Base-by-base conservation (phyloP, 2,113 vertebrate species). In the Artemisiospiza belli region DNA sequence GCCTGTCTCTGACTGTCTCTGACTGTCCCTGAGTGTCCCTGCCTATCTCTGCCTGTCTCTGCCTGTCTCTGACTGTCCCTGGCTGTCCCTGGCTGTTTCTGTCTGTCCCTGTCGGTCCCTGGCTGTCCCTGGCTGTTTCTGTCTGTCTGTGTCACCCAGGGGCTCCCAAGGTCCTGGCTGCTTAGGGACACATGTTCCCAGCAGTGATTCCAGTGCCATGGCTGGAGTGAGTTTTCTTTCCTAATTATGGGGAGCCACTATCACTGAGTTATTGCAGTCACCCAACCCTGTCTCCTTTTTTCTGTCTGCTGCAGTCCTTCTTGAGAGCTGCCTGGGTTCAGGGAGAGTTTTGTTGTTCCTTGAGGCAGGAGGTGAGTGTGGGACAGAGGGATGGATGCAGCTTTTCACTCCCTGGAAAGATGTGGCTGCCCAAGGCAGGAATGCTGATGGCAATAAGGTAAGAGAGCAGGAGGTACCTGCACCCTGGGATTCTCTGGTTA, bases 51-150 rank as follows among this genome's bases (percentile, higher is more conserved):
- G 49, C 0, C 24, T 44, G 8, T 46, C 24, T 9, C 49, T 27
- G 49, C 0, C 25, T 51, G 7, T 51, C 49, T 1, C 49, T 51
- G 25, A 0, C 49, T 27, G 15, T 30, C 28, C 1, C 39, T 31
- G 54, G 3, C 18, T n/a, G 4, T 39, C 37, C 11, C 37, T 39
- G 37, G 11, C 37, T 39, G 37, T 39, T 39, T 39, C 37, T 39
- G 37, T 39, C 64, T 46, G 31, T 27, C 49, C 6, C 49, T 51
- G 49, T 1, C 9, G 33, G 8, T 46, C 52, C 12, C 30, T 31
- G 54, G 0, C 54, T 23, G 13, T 35, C 33, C 7, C 33, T n/a
- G 33, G 1, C 31, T 58, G 31, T n/a, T 13, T 14, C 55, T 58
- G 55, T 3, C 63, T 44, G 33, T 27, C 49, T 49, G 7, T 46